Percentiles rank a stretch among this genome's conserved stretches.
Evolutionary conservation across 2,888 invertebrate genomes (phyloP).

Genomic region (Drosophila flavopinicola): DNA sequence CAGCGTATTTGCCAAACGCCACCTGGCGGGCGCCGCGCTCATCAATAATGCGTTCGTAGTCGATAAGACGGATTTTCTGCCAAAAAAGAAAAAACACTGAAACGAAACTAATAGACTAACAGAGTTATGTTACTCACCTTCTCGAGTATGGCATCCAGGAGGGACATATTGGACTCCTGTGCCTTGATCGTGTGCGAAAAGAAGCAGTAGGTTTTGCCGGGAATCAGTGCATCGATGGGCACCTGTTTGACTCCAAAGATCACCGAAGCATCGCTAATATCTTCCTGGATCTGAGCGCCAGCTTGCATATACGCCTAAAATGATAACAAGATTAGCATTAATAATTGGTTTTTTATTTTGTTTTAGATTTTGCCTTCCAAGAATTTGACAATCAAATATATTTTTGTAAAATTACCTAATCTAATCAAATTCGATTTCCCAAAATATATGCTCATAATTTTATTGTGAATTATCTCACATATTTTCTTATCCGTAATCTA

Average conservation of each 20-base stretch:
- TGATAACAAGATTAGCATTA: background rate
- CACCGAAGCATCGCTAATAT: slow-evolving; percentile 97
- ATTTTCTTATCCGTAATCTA: slow-evolving; percentile 10
- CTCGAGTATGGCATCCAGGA: slow-evolving; percentile 97
- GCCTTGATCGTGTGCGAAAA: slow-evolving; percentile 99
- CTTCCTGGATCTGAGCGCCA: slow-evolving; percentile 97
- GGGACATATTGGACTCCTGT: slow-evolving; percentile 98
- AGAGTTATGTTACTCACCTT: slow-evolving; percentile 85
- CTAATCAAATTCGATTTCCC: slow-evolving; percentile 10
- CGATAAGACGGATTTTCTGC: slow-evolving; percentile 95
- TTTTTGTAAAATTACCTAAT: slow-evolving; percentile 62
- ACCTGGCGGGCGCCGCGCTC: slow-evolving; percentile 95
- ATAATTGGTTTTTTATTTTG: background rate
- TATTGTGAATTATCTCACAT: background rate
- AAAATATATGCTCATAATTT: slow-evolving; percentile 11
- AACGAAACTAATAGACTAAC: too few relatives aligned
- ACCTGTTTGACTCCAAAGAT: slow-evolving; percentile 97
- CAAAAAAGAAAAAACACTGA: background rate
- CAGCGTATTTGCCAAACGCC: slow-evolving; percentile 99
- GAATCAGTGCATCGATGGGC: slow-evolving; percentile 95
- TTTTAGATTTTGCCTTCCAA: background rate
- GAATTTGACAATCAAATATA: background rate
- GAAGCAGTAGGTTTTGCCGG: slow-evolving; percentile 98
- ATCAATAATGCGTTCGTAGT: slow-evolving; percentile 98
- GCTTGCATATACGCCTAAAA: slow-evolving; percentile 93